Base-by-base conservation (phyloP, 2,797 vertebrate genomes). In the Cottoperca gobio region DNA sequence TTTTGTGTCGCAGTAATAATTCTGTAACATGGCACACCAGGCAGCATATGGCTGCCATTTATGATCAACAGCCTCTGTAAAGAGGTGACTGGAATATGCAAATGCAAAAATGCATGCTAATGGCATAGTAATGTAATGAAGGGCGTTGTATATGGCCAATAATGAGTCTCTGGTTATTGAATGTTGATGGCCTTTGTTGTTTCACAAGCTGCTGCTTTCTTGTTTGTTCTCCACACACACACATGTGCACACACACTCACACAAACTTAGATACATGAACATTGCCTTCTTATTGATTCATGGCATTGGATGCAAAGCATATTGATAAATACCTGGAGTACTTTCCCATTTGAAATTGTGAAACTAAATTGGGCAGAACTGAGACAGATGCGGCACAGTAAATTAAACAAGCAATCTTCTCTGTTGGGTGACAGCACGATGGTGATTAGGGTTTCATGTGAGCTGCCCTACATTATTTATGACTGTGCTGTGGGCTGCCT, bases 351-450 rank as follows among this genome's bases (percentile, higher is more conserved):
- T 87, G 89, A 89, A 92, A 92, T 88, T 79, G 90, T 79, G 76
- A 84, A 92, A 89, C 87, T 88, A 94, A 95, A 95, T 95, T 94
- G 92, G 90, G 88, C 92, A 90, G 93, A 94, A 94, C 92, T 91
- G 92, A 94, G 93, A 95, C 93, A 90, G 93, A 95, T 94, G 93
- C 83, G 74, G 81, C 24, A 76, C 90, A 88, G 93, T 95, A 95
- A 95, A 95, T 95, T 94, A 95, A 94, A 94, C 91, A 91, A 91
- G 91, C 92, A 91, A 91, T 89, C 90, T 92, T 89, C 91, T 90
- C 92, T 90, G 93, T 91, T 91, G 90, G 92, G 90, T 93, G 94
- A 93, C 94, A 93, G 92, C 88, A 87, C 91, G 92, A 91, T 90
- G 91, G 92, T 94, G 94, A 95, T 94, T 94, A 95, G 93, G 83